Percentiles rank a stretch among this genome's conserved stretches.
phyloP scores from a whole-genome alignment of 2,113 vertebrate species.

The Pholis gunnellus region DNA sequence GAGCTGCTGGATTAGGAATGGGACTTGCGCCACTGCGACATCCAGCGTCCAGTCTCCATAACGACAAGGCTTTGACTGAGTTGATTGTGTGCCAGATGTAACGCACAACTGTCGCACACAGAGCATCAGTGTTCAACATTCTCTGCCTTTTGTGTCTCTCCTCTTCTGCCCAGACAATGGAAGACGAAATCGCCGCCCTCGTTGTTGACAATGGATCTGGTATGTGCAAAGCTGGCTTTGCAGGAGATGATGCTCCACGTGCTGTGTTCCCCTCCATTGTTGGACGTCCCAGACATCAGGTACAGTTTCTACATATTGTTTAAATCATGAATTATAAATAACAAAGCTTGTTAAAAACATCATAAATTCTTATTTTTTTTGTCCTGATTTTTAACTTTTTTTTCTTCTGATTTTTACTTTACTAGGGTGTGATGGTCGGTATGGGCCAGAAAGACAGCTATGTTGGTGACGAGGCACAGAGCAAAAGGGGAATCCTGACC shows the following conservation, averaged over 20 bases:
- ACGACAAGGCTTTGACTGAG: background rate
- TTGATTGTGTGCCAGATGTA: conserved; percentile 7
- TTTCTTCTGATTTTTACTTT: background rate
- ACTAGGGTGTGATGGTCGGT: conserved; percentile 97
- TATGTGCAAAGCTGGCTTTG: conserved; percentile 87
- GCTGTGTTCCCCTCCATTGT: conserved; percentile 85
- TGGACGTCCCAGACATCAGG: conserved; percentile 85
- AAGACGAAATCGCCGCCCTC: conserved; percentile 86
- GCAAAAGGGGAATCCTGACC: conserved; percentile 98
- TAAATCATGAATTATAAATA: no score
- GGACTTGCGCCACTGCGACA: conserved; percentile 81
- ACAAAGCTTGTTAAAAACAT: background rate
- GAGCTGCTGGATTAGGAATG: conserved; percentile 49
- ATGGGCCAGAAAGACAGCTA: conserved; percentile 99
- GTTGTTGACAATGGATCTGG: conserved; percentile 85
- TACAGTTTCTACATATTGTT: conserved; percentile 5
- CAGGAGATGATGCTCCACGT: conserved; percentile 83
- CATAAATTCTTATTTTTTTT: background rate
- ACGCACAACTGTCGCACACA: background rate
- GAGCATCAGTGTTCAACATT: background rate
- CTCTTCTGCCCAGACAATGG: conserved; percentile 87
- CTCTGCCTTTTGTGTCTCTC: background rate
- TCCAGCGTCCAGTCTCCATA: conserved; percentile 56
- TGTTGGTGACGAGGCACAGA: conserved; percentile 98
- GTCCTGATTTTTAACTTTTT: background rate